phyloP scores from a whole-genome alignment of 1,140 invertebrate genomes.

The Drosophila nigrodunni region DNA sequence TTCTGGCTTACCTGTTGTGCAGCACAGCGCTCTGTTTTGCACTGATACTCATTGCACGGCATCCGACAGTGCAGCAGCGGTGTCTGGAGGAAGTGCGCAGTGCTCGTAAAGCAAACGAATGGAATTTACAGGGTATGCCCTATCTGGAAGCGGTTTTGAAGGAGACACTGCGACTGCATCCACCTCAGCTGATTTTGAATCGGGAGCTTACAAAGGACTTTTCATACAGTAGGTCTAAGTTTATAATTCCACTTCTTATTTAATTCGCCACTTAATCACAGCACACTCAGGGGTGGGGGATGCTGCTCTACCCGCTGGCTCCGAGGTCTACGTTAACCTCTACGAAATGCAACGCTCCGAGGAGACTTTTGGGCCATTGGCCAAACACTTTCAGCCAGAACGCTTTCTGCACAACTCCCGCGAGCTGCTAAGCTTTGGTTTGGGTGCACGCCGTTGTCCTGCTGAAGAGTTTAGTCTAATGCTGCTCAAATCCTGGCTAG shows the following conservation, averaged over 20 bases:
- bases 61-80: constrained; percentile 58
- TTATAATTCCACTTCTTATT: background rate
- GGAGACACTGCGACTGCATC: constrained; percentile 62
- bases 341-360: constrained; percentile 60
- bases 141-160: constrained; percentile 53
- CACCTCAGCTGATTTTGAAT: constrained; percentile 56
- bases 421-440: constrained; percentile 54
- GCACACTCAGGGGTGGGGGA: constrained; percentile 54
- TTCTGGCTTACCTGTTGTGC: constrained; percentile 56
- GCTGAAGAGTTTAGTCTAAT: constrained; percentile 49
- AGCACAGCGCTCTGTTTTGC: constrained; percentile 56
- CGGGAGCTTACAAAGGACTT: constrained; percentile 53
- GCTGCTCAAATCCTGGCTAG: constrained; percentile 48
- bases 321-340: constrained; percentile 65
- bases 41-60: constrained; percentile 57
- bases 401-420: constrained; percentile 40
- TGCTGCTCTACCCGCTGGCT: constrained; percentile 47
- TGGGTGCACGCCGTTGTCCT: constrained; percentile 64
- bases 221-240: constrained; percentile 41
- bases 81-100: constrained; percentile 50
- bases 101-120: background rate
- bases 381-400: constrained; percentile 42
- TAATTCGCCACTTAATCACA: background rate
- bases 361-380: constrained; percentile 5
- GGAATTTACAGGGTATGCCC: constrained; percentile 19